Base-by-base conservation (phyloP, 2,888 invertebrate genomes). In the Lasioglossum calceatum region DNA sequence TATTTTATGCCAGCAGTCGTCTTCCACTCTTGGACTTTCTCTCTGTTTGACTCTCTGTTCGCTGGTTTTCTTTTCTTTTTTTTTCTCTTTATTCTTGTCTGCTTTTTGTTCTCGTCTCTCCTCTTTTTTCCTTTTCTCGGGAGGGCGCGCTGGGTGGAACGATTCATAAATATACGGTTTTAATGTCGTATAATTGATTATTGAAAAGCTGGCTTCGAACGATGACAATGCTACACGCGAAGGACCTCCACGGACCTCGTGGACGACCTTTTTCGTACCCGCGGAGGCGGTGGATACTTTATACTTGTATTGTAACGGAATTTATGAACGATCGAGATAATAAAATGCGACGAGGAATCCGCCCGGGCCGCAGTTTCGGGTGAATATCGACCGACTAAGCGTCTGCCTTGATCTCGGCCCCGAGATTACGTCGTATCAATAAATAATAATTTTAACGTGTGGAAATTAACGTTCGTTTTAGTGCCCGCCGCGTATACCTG, bases 281-380 rank as follows among this genome's bases (percentile, higher is more conserved):
- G 88, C 88, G 88, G 88, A 88, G 88, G 88, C 88, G 88, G 86
- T 72, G 82, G 88, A 93, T 93, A 93, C 93, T 93, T 94, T 93
- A 94, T 94, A 87, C 87, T 87, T 87, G 87, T 93, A 92, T 91
- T 92, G 92, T 91, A 90, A 91, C 91, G 90, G 92, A 94, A 94
- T 94, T 94, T 94, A 94, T 94, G 94, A 93, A 94, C 92, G 94
- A 93, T 91, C 92, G 91, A 91, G 92, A 94, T 94, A 93, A 94
- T 94, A 94, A 94, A 94, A 93, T 93, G 91, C 92, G 90, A 85
- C 90, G 87, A 87, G 88, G 91, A 89, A 91, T 84, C 70, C 84
- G 90, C 85, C 82, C 84, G 87, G 85, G 85, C 86, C 91, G 86
- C 80, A 84, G 82, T 87, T 87, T 91, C 86, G 87, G 84, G 67